Evolutionary conservation across 2,113 vertebrate genomes (phyloP).

Genomic region (Microtus oregoni): DNA sequence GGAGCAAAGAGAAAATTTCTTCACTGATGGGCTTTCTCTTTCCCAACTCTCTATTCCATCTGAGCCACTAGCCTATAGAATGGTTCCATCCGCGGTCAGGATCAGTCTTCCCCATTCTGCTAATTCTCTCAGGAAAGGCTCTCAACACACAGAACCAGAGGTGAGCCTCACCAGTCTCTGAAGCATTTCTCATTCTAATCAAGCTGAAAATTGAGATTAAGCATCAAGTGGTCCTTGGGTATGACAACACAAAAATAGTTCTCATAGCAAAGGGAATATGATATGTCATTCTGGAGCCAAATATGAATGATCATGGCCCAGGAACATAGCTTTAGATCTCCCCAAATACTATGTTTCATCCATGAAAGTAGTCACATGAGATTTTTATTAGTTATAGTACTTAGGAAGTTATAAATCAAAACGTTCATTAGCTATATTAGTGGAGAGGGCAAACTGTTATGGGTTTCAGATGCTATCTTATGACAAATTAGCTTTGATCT

Average conservation of each 20-base stretch:
- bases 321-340: no score
- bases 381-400: not conserved
- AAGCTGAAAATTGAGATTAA: not conserved
- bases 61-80: not conserved
- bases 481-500: not conserved
- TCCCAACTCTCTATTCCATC: not conserved
- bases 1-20: not conserved
- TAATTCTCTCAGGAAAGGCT: not conserved
- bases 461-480: not conserved
- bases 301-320: not conserved
- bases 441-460: not conserved
- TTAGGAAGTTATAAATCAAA: not conserved
- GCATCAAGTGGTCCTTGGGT: not conserved
- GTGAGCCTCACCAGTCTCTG: not conserved
- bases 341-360: no score
- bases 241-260: no score
- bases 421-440: not conserved
- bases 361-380: no score
- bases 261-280: not conserved
- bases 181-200: not conserved
- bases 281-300: no score
- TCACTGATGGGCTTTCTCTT: not conserved
- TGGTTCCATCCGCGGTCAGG: fast-evolving
- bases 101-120: not conserved
- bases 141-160: not conserved